These are phyloP conservation scores for Leucoraja erinaceus DNA, from an alignment of 2,113 vertebrate species.

Conservation along the genomic window DNA sequence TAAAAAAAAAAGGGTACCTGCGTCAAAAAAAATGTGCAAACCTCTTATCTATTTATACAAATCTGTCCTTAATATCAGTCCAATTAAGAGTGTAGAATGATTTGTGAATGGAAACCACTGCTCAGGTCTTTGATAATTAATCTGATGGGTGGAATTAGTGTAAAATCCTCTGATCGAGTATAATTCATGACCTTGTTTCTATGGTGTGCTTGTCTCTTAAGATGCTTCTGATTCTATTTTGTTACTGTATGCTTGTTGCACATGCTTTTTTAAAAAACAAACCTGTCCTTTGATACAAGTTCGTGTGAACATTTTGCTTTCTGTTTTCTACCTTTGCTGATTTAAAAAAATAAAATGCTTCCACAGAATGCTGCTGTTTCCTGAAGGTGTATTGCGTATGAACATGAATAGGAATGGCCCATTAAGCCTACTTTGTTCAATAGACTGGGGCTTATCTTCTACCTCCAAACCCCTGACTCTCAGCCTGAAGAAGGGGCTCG, in stretches of 20 bases:
- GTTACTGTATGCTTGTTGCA: constrained; percentile 21
- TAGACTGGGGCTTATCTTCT: too few relatives aligned
- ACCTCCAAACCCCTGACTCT: too few relatives aligned
- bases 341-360: constrained; percentile 25
- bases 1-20: background rate
- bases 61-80: background rate
- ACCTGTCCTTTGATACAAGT: constrained; percentile 32
- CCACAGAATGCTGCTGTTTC: background rate
- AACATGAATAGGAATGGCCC: too few relatives aligned
- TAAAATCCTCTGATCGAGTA: background rate
- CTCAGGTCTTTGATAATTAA: background rate
- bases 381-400: background rate
- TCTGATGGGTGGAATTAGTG: background rate
- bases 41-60: background rate
- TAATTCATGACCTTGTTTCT: background rate
- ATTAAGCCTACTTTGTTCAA: too few relatives aligned
- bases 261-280: constrained; percentile 2
- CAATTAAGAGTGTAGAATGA: background rate
- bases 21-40: background rate
- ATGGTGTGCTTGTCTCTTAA: constrained; percentile 3
- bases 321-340: constrained; percentile 31
- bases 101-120: background rate
- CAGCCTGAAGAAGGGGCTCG: too few relatives aligned
- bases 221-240: constrained; percentile 30
- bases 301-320: constrained; percentile 13